These are phyloP conservation scores for Chrysemys picta DNA, from an alignment of 2,113 vertebrate species.

Conservation along the genomic window DNA sequence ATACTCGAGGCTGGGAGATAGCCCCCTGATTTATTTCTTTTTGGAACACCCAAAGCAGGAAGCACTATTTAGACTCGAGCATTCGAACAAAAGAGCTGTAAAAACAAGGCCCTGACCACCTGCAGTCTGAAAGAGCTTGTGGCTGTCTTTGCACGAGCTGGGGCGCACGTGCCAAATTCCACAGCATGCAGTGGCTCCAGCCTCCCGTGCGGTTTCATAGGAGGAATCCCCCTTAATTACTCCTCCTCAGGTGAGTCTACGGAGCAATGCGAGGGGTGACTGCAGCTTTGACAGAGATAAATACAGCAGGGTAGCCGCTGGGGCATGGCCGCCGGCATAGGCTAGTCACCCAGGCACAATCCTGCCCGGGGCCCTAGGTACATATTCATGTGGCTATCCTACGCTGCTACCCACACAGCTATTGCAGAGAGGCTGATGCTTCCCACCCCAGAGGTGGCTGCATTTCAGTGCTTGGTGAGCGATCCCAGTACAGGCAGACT, in stretches of 20 bases:
- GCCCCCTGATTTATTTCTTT: background rate
- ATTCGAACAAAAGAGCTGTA: background rate
- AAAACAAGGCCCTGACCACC: background rate
- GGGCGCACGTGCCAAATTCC: background rate
- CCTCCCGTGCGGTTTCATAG: background rate
- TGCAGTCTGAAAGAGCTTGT: background rate
- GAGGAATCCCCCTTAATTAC: background rate
- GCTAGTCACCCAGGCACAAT: background rate
- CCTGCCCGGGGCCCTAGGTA: background rate
- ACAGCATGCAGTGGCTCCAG: background rate
- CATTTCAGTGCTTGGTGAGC: background rate
- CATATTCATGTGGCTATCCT: background rate
- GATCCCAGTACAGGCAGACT: background rate
- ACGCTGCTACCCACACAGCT: background rate
- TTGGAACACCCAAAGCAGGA: conserved; percentile 18
- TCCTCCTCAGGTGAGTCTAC: background rate
- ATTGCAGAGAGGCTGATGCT: background rate
- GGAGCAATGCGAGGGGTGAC: background rate
- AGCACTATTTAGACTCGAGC: conserved; percentile 46
- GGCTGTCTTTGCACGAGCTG: too few species aligned
- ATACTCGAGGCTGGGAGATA: background rate
- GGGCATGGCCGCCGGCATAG: background rate
- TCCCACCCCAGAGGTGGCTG: background rate
- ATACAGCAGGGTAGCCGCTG: background rate
- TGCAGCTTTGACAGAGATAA: background rate